Conservation (phyloP, 1,140 invertebrate species). For the Drosophila bocqueti region DNA sequence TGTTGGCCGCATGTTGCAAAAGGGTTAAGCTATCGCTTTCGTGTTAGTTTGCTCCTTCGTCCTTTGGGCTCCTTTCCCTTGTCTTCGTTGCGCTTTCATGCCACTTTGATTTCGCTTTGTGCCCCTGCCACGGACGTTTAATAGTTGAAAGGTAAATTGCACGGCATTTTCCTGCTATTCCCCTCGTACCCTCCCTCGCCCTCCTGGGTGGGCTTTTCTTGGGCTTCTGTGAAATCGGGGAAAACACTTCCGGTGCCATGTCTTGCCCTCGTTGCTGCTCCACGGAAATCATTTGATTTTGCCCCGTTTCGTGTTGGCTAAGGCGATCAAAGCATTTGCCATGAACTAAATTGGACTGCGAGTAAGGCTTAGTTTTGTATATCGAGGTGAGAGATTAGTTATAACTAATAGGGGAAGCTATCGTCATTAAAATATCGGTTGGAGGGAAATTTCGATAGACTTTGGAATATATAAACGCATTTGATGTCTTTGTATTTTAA, state of each 20-base stretch:
- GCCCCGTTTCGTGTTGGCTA: constrained; percentile 67
- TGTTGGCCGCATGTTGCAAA: constrained; percentile 62
- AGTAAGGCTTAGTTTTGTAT: background rate
- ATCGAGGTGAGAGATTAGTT: background rate
- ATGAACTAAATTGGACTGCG: constrained; percentile 17
- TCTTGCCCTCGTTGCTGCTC: constrained; percentile 56
- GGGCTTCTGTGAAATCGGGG: constrained; percentile 50
- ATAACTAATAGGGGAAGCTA: background rate
- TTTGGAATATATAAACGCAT: background rate
- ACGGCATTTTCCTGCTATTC: constrained; percentile 65
- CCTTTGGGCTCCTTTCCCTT: constrained; percentile 36
- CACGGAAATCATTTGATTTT: constrained; percentile 81
- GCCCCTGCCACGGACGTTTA: constrained; percentile 78
- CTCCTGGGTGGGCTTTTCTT: constrained; percentile 16
- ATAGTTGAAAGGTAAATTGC: constrained; percentile 83
- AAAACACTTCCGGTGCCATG: constrained; percentile 75
- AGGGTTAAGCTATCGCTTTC: constrained; percentile 74
- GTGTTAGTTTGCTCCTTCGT: constrained; percentile 31
- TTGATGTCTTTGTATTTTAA: too few species aligned
- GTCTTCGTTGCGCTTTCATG: constrained; percentile 77
- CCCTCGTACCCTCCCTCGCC: too few species aligned
- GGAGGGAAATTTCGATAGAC: background rate
- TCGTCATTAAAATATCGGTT: background rate
- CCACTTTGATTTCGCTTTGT: constrained; percentile 82
- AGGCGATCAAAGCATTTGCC: constrained; percentile 73